Evolutionary conservation across 35 echinoderm and acorn worm genomes (phyloP), one percentile per base, ranked within the genome.

Genomic region (Heliocidaris erythrogramma): DNA sequence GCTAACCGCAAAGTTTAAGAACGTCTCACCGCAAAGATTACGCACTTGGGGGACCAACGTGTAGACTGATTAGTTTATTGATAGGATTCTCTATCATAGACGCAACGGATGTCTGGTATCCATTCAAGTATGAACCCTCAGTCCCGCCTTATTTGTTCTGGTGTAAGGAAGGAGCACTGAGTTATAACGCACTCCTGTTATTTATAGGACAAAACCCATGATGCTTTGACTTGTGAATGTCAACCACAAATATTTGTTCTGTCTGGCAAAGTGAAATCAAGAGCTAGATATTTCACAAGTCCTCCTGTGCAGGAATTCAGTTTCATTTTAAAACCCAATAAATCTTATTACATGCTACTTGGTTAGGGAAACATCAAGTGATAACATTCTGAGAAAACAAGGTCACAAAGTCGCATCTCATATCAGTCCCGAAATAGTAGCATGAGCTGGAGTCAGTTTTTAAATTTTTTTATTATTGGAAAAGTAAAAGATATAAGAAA

Each of bases 1-100:
- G 27, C 65, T 78, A 78, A 78, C 65, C 65, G 65, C 65, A 78
- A 18, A 78, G 65, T 78, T 78, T 78, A 78, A 78, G 65, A 78
- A 78, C 27, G 65, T 78, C 65, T 78, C 65, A 78, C 65, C 65
- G 65, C 65, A n/a, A 78, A 78, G 65, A 78, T 78, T 78, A 78
- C 65, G 27, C 65, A 21, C 27, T 17, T 27, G 21, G 52, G 65
- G 65, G 65, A 78, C 65, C 65, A 17, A 27, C 18, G 7, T 18
- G 65, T 78, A 78, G 65, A 78, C 65, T 78, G 65, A 21, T 78
- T 7, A 78, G 65, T 78, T 4, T 78, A 78, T 78, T 78, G 4
- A 17, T n/a, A 27, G 65, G 5, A 78, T 78, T 78, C 65, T 78
- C 65, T 78, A 24, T 78, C 14, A 78, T 78, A 7, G 21, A 21